phyloP scores from a whole-genome alignment of 2,113 vertebrate genomes.

The Antechinus stuartii region DNA sequence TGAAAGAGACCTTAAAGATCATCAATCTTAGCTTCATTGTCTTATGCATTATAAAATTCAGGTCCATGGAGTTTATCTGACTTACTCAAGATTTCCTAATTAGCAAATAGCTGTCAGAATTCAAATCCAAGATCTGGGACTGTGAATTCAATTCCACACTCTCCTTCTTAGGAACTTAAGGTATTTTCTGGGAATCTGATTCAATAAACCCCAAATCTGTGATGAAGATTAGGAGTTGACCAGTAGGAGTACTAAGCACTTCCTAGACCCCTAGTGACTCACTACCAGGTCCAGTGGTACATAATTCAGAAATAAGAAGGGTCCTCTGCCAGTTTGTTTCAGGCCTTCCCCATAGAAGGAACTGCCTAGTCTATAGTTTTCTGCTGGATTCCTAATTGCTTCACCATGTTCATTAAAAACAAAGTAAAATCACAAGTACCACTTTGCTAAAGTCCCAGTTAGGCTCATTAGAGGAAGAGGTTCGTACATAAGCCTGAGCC shows the following conservation, averaged over 20 bases:
- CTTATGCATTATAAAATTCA: not conserved
- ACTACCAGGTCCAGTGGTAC: not conserved
- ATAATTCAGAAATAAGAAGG: not conserved
- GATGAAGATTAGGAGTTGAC: not conserved
- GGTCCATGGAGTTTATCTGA: not conserved
- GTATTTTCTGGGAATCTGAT: not conserved
- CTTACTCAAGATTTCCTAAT: not conserved
- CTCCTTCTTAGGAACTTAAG: not conserved
- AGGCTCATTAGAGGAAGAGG: not conserved
- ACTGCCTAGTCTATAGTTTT: not conserved
- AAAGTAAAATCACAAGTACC: not conserved
- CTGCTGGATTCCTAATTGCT: not conserved
- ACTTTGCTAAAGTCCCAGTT: not conserved
- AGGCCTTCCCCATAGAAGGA: not conserved
- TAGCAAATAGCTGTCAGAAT: not conserved
- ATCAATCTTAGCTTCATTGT: not conserved
- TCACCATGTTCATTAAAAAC: not conserved
- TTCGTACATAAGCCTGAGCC: not conserved
- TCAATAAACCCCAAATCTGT: not conserved
- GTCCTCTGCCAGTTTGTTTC: not conserved
- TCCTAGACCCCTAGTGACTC: not conserved
- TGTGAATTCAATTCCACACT: not conserved
- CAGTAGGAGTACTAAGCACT: not conserved
- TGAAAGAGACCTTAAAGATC: not conserved
- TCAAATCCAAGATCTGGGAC: not conserved